A percentile compares a stretch with the other conserved stretches of the same genome.
These are phyloP conservation scores for Limenitis camilla DNA, from an alignment of 2,888 invertebrate species.

Conservation along the genomic window DNA sequence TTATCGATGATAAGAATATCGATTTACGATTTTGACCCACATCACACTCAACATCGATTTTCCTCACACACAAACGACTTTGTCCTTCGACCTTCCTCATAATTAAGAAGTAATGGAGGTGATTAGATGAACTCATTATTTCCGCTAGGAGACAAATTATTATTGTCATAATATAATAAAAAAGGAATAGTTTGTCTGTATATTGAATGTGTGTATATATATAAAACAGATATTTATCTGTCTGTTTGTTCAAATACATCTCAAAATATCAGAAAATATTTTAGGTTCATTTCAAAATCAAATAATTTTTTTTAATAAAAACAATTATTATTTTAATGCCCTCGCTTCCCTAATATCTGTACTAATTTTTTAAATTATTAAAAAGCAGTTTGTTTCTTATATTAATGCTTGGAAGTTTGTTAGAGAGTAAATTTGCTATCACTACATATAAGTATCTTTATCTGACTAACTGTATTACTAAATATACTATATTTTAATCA, in stretches of 20 bases:
- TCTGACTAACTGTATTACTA: too few species aligned
- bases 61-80: constrained; percentile 7
- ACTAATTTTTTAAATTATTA: too few species aligned
- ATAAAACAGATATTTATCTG: neutral
- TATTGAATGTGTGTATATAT: neutral
- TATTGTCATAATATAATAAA: neutral
- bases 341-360: too few species aligned
- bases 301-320: too few species aligned
- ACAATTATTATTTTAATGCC: too few species aligned
- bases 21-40: neutral
- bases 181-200: neutral
- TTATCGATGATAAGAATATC: neutral
- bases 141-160: neutral
- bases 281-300: too few species aligned
- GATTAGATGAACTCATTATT: neutral
- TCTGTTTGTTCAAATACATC: neutral
- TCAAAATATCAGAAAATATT: neutral
- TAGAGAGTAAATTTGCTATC: too few species aligned
- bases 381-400: too few species aligned
- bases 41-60: constrained; percentile 1
- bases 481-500: too few species aligned
- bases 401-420: too few species aligned
- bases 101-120: neutral
- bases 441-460: too few species aligned
- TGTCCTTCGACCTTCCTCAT: constrained; percentile 1